Percentiles rank a stretch among this genome's conserved stretches.
These are phyloP conservation scores for Stichopus chloronotus DNA, from an alignment of 35 echinoderm and acorn worm genomes.

Conservation along the genomic window DNA sequence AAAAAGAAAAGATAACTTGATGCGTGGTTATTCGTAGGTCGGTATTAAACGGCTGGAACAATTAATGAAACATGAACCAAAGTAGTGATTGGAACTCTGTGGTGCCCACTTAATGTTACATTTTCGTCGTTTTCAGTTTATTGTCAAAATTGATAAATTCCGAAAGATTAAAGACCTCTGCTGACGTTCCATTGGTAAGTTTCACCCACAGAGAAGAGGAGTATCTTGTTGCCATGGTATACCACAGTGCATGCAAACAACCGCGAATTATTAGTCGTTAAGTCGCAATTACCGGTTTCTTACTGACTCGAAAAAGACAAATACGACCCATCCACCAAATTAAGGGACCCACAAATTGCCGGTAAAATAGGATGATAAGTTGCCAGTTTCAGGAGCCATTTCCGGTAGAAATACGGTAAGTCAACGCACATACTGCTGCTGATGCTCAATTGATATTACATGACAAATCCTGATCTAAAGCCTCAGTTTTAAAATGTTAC, in stretches of 20 bases:
- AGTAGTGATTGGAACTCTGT: background rate
- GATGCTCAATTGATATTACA: no score
- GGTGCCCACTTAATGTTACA: slow-evolving; percentile 22
- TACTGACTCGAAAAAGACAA: background rate
- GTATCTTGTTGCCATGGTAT: slow-evolving; percentile 12
- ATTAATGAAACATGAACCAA: slow-evolving; percentile 28
- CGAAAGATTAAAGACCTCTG: background rate
- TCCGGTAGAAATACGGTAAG: no score
- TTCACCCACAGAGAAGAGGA: slow-evolving; percentile 12
- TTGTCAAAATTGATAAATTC: slow-evolving; percentile 50
- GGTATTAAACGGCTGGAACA: slow-evolving; percentile 28
- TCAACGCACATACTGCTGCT: no score
- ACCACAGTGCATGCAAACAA: slow-evolving; percentile 36
- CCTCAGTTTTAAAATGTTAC: no score
- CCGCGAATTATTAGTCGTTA: background rate
- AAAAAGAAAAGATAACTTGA: background rate
- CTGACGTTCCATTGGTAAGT: slow-evolving; percentile 10
- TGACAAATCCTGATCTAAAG: no score
- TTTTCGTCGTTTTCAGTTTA: background rate
- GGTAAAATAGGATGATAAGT: no score
- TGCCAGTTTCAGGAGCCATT: no score
- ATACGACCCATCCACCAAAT: background rate
- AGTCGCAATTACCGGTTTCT: slow-evolving; percentile 1
- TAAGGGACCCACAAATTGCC: no score
- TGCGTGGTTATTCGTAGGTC: background rate